phyloP scores from a whole-genome alignment of 2,113 vertebrate species.

The Syngnathoides biaculeatus region DNA sequence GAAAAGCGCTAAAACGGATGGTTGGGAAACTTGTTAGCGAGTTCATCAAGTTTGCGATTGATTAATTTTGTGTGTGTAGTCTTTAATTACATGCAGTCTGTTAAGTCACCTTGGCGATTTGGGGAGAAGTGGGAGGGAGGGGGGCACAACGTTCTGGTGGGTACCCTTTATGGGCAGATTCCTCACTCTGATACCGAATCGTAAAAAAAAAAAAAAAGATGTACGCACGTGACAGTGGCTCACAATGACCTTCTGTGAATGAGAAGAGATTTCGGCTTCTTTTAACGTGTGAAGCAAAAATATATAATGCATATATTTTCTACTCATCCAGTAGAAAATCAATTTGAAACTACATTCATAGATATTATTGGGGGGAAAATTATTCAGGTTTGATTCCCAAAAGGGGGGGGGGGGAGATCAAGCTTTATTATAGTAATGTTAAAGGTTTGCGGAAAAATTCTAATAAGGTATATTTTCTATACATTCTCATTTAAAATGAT shows the following conservation, averaged over 20 bases:
- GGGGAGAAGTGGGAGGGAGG: not conserved
- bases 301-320: no score
- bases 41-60: no score
- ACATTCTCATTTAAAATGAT: no score
- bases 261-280: not conserved
- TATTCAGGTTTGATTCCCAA: not conserved
- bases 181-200: not conserved
- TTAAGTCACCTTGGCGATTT: not conserved
- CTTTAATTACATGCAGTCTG: not conserved
- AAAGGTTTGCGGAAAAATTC: no score
- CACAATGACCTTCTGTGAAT: not conserved
- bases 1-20: no score
- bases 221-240: not conserved
- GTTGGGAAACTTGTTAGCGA: no score
- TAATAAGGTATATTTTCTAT: no score
- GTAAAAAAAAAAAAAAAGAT: not conserved
- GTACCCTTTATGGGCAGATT: slow-evolving; percentile 4
- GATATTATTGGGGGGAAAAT: no score
- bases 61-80: not conserved
- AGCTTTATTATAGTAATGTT: no score
- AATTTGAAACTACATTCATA: not conserved
- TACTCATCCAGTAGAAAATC: not conserved
- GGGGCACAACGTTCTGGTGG: not conserved
- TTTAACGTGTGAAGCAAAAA: not conserved
- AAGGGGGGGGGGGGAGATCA: no score